Evolutionary conservation across 2,113 vertebrate genomes (phyloP).

Genomic region (Anser brachyrhynchus): DNA sequence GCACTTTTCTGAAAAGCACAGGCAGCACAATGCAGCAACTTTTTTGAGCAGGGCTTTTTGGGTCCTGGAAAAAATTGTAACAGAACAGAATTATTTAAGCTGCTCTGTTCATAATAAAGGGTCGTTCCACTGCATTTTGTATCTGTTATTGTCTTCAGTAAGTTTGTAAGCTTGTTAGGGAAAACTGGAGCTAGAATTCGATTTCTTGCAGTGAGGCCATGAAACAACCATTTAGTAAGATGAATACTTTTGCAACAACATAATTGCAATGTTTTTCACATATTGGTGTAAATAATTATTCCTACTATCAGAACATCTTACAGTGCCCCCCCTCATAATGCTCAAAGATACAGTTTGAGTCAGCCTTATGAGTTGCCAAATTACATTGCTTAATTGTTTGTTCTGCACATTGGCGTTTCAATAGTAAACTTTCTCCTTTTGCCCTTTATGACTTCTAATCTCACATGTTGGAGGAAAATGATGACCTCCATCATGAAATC

Average conservation of each 20-base stretch:
- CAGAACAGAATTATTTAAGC: slow-evolving; percentile 26
- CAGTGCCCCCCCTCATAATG: not conserved
- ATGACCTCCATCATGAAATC: not conserved
- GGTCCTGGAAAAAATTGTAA: slow-evolving; percentile 1
- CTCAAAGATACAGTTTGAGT: not conserved
- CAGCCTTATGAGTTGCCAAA: not conserved
- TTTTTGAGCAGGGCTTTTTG: slow-evolving; percentile 3
- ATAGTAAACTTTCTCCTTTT: not conserved
- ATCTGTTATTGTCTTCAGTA: not conserved
- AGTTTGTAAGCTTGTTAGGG: not conserved
- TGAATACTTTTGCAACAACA: not conserved
- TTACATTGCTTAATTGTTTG: not conserved
- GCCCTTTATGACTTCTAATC: not conserved
- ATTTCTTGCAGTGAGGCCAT: not conserved
- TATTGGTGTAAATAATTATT: not conserved
- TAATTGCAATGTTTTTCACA: not conserved
- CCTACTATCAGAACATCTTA: not conserved
- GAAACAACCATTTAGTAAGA: not conserved
- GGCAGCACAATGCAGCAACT: slow-evolving; percentile 6
- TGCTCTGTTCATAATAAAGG: not conserved
- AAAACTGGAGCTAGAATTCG: not conserved
- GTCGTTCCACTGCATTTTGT: not conserved
- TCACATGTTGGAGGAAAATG: not conserved
- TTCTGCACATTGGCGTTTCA: not conserved
- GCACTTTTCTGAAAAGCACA: slow-evolving; percentile 36